A percentile compares a stretch with the other conserved stretches of the same genome.
These are phyloP conservation scores for Bibio marci DNA, from an alignment of 2,888 invertebrate species.

Conservation along the genomic window DNA sequence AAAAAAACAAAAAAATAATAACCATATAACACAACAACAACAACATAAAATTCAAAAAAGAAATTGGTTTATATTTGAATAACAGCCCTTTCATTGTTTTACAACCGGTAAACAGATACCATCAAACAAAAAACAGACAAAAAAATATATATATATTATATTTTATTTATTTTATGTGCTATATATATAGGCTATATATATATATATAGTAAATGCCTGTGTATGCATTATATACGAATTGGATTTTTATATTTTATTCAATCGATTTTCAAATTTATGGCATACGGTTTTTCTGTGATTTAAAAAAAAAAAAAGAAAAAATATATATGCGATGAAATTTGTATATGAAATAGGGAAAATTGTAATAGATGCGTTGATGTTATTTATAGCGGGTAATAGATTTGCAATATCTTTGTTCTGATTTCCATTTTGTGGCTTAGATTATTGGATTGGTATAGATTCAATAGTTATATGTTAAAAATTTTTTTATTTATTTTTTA, in stretches of 20 bases:
- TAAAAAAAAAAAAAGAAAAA: constrained; percentile 1
- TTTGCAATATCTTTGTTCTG: no score
- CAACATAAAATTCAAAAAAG: constrained; percentile 1
- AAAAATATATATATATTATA: no score
- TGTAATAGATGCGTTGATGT: no score
- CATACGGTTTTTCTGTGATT: constrained; percentile 1
- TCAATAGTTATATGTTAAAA: no score
- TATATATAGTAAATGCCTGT: no score
- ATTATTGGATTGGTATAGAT: no score
- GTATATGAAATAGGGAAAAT: no score
- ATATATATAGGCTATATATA: neutral
- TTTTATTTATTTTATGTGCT: no score
- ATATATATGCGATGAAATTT: neutral
- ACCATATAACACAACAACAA: neutral
- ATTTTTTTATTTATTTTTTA: no score
- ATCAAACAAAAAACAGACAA: neutral
- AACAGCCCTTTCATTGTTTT: constrained; percentile 6
- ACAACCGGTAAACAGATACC: constrained; percentile 4
- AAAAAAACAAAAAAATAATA: neutral
- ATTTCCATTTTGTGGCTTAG: no score
- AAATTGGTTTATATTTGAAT: constrained; percentile 6
- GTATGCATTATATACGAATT: neutral
- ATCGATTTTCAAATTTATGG: constrained; percentile 5
- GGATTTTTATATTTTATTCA: constrained; percentile 4
- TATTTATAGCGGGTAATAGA: no score